phyloP scores from a whole-genome alignment of 2,888 invertebrate species.

The Dryobotodes eremita region DNA sequence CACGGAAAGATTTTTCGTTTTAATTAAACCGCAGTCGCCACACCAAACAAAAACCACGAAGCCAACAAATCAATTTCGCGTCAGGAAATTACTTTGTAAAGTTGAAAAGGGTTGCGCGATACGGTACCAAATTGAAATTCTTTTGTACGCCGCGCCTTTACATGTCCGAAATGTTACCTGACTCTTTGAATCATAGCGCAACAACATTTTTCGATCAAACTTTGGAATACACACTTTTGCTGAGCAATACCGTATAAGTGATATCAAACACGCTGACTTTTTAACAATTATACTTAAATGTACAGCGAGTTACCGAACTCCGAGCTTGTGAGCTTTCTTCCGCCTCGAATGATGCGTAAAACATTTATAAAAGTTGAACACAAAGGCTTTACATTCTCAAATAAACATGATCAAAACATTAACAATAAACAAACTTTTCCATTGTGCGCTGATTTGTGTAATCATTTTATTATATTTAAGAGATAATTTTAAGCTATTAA shows the following conservation, averaged over 20 bases:
- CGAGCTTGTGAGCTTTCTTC: conserved; percentile 7
- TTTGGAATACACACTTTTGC: conserved; percentile 72
- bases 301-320: conserved; percentile 8
- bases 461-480: conserved; percentile 74
- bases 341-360: conserved; percentile 27
- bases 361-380: conserved; percentile 31
- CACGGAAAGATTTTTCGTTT: conserved; percentile 72
- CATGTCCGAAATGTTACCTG: conserved; percentile 87
- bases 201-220: conserved; percentile 81
- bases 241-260: conserved; percentile 51
- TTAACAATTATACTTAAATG: conserved; percentile 29
- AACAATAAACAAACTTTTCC: conserved; percentile 65
- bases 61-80: conserved; percentile 89
- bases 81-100: conserved; percentile 89
- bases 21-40: conserved; percentile 85
- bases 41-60: conserved; percentile 86
- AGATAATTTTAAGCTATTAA: conserved; percentile 78
- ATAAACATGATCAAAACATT: conserved; percentile 58
- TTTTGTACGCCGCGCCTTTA: conserved; percentile 87
- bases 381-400: conserved; percentile 40
- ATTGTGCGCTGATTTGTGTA: conserved; percentile 63
- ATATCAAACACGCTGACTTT: conserved; percentile 59
- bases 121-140: conserved; percentile 90
- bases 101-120: conserved; percentile 88
- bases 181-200: conserved; percentile 79